These are phyloP conservation scores for Lepus timidus DNA, from an alignment of 2,113 vertebrate species.

Conservation along the genomic window DNA sequence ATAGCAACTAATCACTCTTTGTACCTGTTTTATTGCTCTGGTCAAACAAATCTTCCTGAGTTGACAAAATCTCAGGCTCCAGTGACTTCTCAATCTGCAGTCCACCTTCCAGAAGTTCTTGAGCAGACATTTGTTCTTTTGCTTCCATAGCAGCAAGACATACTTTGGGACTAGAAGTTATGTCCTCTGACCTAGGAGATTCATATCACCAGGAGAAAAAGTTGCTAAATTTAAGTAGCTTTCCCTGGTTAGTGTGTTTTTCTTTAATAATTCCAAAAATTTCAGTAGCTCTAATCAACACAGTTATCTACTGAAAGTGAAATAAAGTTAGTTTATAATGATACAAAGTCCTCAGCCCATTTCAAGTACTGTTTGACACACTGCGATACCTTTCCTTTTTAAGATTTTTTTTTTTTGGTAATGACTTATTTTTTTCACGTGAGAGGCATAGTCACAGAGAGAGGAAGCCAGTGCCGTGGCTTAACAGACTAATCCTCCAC, in stretches of 20 bases:
- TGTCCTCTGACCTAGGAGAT: constrained; percentile 86
- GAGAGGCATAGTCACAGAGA: too few relatives aligned
- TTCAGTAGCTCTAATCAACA: background rate
- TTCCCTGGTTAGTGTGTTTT: constrained; percentile 12
- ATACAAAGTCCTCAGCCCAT: background rate
- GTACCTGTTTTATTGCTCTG: constrained; percentile 86
- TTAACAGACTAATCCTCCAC: too few relatives aligned
- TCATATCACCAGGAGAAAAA: constrained; percentile 30
- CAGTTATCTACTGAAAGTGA: constrained; percentile 43
- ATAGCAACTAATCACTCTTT: background rate
- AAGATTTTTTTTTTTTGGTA: background rate
- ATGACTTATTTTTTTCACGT: too few relatives aligned
- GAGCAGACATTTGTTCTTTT: constrained; percentile 77
- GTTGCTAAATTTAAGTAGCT: constrained; percentile 55
- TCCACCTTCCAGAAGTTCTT: constrained; percentile 84
- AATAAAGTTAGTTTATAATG: constrained; percentile 26
- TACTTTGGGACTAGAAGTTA: constrained; percentile 87
- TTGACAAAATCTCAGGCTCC: constrained; percentile 90
- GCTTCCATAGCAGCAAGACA: constrained; percentile 69
- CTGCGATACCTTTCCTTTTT: background rate
- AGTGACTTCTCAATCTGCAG: constrained; percentile 78
- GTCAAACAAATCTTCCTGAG: constrained; percentile 95
- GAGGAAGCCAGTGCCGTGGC: too few relatives aligned
- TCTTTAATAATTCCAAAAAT: constrained; percentile 52
- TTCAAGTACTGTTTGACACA: background rate